Base-by-base conservation (phyloP, 2,797 vertebrate species). In the Psittacula echo region DNA sequence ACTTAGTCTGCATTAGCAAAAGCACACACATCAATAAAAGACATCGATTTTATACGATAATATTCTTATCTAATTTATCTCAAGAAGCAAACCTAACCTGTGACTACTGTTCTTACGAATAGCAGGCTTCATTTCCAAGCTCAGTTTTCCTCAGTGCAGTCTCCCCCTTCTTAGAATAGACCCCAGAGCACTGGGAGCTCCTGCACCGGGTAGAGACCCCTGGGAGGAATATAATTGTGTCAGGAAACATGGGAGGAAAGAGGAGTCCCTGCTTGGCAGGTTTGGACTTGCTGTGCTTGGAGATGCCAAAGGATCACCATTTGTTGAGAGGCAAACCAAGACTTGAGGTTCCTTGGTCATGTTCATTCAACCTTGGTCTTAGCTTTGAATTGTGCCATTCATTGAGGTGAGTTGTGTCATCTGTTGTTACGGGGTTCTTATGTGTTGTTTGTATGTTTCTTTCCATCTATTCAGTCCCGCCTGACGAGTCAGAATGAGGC, bases 401-500 rank as follows among this genome's bases (percentile, higher is more conserved):
- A 0, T 18, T 16, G 72, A 60, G 30, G 15, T 51, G 48, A 2
- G 1, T 13, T 18, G 56, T 68, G 24, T 65, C 64, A 3, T 37
- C 15, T 17, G 20, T 42, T 75, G 24, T 44, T 10, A 2, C 13
- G 54, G 72, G 14, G 42, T 37, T 20, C 85, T 92, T 44, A 72
- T 26, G 67, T 27, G 41, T 7, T 88, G 65, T 90, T 85, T 87
- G 42, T 34, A 5, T 41, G 2, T 91, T 73, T 76, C 68, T 81
- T 44, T 47, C 1, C 8, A 37, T 88, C 54, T 65, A 7, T 6
- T 0, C 97, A 99, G 99, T 99, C 99, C 15, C 99, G 99, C 67
- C 98, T 99, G 96, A 98, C 99, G 7, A 99, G 99, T 92, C 99
- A 99, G 97, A 99, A 98, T 1, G 99, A 99, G 97, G 99, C 99